Base-by-base conservation (phyloP, 2,888 invertebrate genomes). In the Pyrrhosoma nymphula region DNA sequence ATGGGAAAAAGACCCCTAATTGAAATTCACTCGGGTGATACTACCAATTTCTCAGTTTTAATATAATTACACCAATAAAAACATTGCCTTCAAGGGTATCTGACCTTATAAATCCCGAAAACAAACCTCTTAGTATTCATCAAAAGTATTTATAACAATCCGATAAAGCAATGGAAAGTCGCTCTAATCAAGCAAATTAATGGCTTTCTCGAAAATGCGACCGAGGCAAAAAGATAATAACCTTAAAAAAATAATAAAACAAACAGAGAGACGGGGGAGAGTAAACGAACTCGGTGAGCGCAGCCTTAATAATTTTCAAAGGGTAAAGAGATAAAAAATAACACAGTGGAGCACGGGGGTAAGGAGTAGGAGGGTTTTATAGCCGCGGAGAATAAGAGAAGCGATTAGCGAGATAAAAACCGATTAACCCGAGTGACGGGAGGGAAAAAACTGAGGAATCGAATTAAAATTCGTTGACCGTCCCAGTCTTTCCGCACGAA, bases 381-480 rank as follows among this genome's bases (percentile, higher is more conserved):
- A 82, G 82, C 82, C 82, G 82, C 82, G 69, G 93, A 75, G 63
- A 55, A 55, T 56, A 55, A 89, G 89, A 55, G 89, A 55, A 56
- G 89, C 47, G 93, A 93, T 93, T 93, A 93, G 93, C 75, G 69
- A 93, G 93, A 93, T 93, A 93, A 93, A 93, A 93, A 63, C 93
- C 93, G 93, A 93, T 93, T 93, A 93, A 69, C 93, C 93, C 93
- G 26, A 55, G 93, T 93, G 93, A 93, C 69, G 69, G 69, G 93
- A 60, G 60, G 60, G 47, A 93, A 93, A 93, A 93, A 93, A 69
- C 75, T 69, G 47, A 69, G 93, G 93, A 93, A 93, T 93, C 93
- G 93, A 93, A 93, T 93, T 93, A 93, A 93, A 93, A 93, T 93
- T 93, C 93, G 63, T 93, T 69, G 93, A 69, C 69, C 93, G 93